phyloP scores from a whole-genome alignment of 1,140 invertebrate genomes.

The Ephestia elutella region DNA sequence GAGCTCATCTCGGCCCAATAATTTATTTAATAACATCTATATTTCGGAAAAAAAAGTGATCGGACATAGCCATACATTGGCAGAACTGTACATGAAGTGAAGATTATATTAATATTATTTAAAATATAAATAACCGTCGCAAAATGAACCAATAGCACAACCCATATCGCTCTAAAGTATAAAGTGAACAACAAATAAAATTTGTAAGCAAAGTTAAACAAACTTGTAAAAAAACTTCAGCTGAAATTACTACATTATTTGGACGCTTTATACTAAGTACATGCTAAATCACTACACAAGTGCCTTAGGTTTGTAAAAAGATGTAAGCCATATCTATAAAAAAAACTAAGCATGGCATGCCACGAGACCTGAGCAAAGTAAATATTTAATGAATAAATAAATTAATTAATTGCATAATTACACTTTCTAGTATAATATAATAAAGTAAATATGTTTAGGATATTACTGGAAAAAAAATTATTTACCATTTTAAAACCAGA shows the following conservation, averaged over 20 bases:
- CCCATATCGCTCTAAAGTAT: not conserved
- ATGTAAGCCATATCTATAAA: not conserved
- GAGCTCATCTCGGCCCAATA: too few relatives aligned
- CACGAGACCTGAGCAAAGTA: too few relatives aligned
- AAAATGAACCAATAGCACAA: constrained; percentile 27
- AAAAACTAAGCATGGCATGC: not conserved
- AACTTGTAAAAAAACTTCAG: constrained; percentile 3
- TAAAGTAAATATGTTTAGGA: too few relatives aligned
- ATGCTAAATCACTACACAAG: constrained; percentile 19
- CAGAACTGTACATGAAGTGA: too few relatives aligned
- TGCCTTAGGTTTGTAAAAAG: not conserved
- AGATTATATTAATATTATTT: not conserved
- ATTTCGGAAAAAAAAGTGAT: too few relatives aligned
- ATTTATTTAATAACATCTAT: too few relatives aligned
- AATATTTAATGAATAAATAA: too few relatives aligned
- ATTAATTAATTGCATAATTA: too few relatives aligned
- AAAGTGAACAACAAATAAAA: constrained; percentile 17
- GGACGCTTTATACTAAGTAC: constrained; percentile 36
- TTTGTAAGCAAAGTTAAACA: constrained; percentile 12
- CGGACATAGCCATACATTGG: too few relatives aligned
- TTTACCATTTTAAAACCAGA: too few relatives aligned
- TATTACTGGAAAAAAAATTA: too few relatives aligned
- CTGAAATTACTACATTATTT: constrained; percentile 10
- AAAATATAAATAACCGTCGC: constrained; percentile 13
- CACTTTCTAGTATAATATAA: too few relatives aligned